Evolutionary conservation across 2,797 vertebrate genomes (phyloP), one percentile per base, ranked within the genome.

Genomic region (Austrolebias charrua): DNA sequence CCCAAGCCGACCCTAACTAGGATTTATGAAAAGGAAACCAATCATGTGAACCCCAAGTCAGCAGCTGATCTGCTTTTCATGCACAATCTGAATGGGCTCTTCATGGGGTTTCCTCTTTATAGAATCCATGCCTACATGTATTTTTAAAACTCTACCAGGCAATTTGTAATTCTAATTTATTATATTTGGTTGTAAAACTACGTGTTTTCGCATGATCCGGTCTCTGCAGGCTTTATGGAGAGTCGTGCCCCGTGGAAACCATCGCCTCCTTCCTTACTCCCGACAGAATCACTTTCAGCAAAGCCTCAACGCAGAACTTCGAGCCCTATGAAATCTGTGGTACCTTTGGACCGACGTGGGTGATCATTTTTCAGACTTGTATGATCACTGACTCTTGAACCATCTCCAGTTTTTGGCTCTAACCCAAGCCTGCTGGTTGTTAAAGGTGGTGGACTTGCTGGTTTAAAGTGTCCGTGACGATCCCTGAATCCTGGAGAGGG

Each of bases 401-500:
- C 35, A 7, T 11, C 16, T 15, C 0, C 3, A 5, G 51, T 40
- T 59, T 18, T 20, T 57, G 67, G 14, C 58, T n/a, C 20, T 79
- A 46, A 79, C 13, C 24, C 43, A 15, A 56, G 11, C 5, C 47
- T 63, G 16, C 44, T 72, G 9, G 10, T 33, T 58, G 4, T 89
- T 86, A 64, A 94, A 98, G 96, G 43, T 99, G 97, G 97, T 94
- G 94, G 90, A 98, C 96, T 0, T 97, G 95, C 86, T 98, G 96
- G 96, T 98, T 98, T 77, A 93, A 93, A 80, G 91, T 95, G 69
- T 75, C 55, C 42, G 83, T 98, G 60, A 85, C 76, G 4, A 95
- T 99, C 75, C 97, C 96, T 0, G 78, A 82, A 1, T 81, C 81
- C 0, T 99, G 98, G 96, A 85, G 75, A 46, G 95, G 93, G 44